Evolutionary conservation across 2,797 vertebrate genomes (phyloP).

Genomic region (Lemur catta): DNA sequence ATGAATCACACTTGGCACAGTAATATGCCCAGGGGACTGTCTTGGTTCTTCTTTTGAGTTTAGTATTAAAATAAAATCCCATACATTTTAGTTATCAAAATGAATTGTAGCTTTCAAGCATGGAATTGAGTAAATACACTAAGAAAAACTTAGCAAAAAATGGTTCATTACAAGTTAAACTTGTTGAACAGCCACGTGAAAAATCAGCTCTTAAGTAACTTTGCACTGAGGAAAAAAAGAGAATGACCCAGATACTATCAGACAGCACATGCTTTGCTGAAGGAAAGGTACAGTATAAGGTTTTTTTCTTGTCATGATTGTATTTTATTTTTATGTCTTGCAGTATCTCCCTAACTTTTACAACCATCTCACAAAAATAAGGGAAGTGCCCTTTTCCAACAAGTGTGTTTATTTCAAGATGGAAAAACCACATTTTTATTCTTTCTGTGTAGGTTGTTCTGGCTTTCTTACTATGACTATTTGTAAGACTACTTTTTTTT

Average conservation of each 20-base stretch:
- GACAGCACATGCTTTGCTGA: background rate
- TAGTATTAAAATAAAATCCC: conserved; percentile 12
- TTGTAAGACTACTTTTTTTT: background rate
- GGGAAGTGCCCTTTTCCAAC: background rate
- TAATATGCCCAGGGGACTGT: background rate
- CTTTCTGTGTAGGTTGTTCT: background rate
- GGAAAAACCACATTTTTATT: background rate
- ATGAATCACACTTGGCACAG: background rate
- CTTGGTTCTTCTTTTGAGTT: background rate
- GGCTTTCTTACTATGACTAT: background rate
- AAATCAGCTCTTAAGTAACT: background rate
- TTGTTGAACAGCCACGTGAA: background rate
- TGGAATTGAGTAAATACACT: background rate
- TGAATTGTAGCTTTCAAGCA: background rate
- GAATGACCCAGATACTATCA: background rate
- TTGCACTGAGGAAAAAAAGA: background rate
- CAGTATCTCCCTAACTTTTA: background rate
- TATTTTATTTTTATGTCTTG: conserved; percentile 27
- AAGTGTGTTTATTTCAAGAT: conserved; percentile 1
- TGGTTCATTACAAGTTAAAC: conserved; percentile 1
- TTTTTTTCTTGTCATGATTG: background rate
- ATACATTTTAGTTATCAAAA: background rate
- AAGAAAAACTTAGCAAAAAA: conserved; percentile 1
- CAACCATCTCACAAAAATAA: background rate
- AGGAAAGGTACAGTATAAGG: conserved; percentile 14